phyloP scores from a whole-genome alignment of 2,113 vertebrate species.

The Percina caprodes region DNA sequence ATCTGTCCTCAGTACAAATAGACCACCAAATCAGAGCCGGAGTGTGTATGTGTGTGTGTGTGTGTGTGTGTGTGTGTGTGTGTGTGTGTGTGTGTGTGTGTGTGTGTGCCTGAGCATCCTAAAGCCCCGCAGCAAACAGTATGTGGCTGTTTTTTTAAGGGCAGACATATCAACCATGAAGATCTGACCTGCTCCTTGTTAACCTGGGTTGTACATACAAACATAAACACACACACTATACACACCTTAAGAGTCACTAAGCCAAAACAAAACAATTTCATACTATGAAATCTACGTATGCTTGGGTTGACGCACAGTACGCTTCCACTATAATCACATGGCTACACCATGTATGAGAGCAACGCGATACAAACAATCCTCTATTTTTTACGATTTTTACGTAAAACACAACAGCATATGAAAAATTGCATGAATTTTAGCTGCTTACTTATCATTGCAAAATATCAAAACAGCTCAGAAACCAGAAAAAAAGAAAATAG shows the following conservation, averaged over 20 bases:
- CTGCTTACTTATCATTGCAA: too few relatives aligned
- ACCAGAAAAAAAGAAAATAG: too few relatives aligned
- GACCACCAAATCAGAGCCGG: slow-evolving; percentile 33
- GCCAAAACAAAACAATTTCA: neutral
- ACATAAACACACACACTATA: slow-evolving; percentile 6
- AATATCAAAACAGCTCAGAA: too few relatives aligned
- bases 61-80: neutral
- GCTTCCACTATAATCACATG: too few relatives aligned
- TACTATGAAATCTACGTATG: neutral
- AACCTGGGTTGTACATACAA: neutral
- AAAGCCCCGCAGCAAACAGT: slow-evolving; percentile 28
- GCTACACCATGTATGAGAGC: too few relatives aligned
- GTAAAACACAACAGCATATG: too few relatives aligned
- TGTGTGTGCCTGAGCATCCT: slow-evolving; percentile 19
- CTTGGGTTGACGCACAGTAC: too few relatives aligned
- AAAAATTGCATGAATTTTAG: too few relatives aligned
- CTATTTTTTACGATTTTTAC: too few relatives aligned
- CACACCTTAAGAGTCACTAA: neutral
- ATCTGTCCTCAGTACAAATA: slow-evolving; percentile 43
- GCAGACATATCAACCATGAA: slow-evolving; percentile 25
- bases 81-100: slow-evolving; percentile 17
- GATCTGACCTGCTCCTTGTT: slow-evolving; percentile 29
- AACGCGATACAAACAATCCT: too few relatives aligned
- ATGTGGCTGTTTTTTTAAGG: slow-evolving; percentile 25
- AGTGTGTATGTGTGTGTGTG: slow-evolving; percentile 17